Percentiles rank a stretch among this genome's conserved stretches.
These are phyloP conservation scores for Pandemis corylana DNA, from an alignment of 2,888 invertebrate genomes.

Conservation along the genomic window DNA sequence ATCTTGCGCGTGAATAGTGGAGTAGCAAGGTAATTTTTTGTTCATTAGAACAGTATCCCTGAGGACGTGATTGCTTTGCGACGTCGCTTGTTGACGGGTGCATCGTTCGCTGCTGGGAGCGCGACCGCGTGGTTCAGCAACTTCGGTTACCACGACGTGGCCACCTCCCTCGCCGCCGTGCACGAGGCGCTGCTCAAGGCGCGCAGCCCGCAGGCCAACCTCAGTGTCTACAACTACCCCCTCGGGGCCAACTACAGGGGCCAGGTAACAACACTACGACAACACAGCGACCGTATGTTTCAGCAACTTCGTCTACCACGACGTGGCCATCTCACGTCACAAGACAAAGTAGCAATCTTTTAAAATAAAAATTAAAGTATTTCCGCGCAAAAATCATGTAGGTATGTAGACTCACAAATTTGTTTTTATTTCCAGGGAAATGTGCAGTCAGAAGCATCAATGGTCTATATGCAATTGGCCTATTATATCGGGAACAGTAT, in stretches of 20 bases:
- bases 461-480: slow-evolving; percentile 82
- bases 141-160: slow-evolving; percentile 90
- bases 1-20: too few relatives aligned
- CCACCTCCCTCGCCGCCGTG: slow-evolving; percentile 86
- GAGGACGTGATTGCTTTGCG: slow-evolving; percentile 72
- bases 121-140: slow-evolving; percentile 91
- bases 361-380: too few relatives aligned
- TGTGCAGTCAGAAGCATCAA: slow-evolving; percentile 60
- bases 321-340: slow-evolving; percentile 85
- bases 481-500: slow-evolving; percentile 90
- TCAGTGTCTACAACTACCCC: slow-evolving; percentile 87
- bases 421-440: slow-evolving; percentile 61
- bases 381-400: too few relatives aligned
- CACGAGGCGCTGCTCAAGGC: slow-evolving; percentile 86
- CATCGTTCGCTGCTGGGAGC: slow-evolving; percentile 73
- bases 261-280: slow-evolving; percentile 63
- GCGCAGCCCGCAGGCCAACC: slow-evolving; percentile 64
- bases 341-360: too few relatives aligned
- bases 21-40: slow-evolving; percentile 58
- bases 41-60: slow-evolving; percentile 56
- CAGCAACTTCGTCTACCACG: slow-evolving; percentile 92
- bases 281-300: too few relatives aligned
- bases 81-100: slow-evolving; percentile 83
- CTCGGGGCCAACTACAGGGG: slow-evolving; percentile 86
- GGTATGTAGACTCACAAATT: background rate